phyloP scores from a whole-genome alignment of 2,888 invertebrate genomes.

The Caenorhabditis wallacei region DNA sequence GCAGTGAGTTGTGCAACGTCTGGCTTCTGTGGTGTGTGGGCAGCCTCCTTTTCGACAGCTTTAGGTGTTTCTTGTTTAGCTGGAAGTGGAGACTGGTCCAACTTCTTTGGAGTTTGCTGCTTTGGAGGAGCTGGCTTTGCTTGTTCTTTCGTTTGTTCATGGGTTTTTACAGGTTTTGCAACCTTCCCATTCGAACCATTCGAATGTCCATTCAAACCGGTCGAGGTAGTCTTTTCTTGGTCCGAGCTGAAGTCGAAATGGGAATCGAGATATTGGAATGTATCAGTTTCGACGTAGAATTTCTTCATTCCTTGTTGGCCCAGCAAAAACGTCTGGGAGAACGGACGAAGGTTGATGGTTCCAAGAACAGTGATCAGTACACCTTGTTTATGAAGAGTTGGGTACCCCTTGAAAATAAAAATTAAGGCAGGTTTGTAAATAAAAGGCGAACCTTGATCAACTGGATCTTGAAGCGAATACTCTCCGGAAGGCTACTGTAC shows the following conservation, averaged over 20 bases:
- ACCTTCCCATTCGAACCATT: slow-evolving; percentile 46
- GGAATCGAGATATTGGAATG: slow-evolving; percentile 66
- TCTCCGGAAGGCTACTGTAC: slow-evolving; percentile 48
- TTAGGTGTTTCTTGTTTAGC: slow-evolving; percentile 43
- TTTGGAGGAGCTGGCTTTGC: slow-evolving; percentile 22
- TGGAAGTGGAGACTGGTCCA: slow-evolving; percentile 12
- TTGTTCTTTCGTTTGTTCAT: slow-evolving; percentile 21
- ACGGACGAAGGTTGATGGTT: slow-evolving; percentile 65
- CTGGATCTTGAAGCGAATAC: slow-evolving; percentile 61
- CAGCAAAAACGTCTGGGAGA: slow-evolving; percentile 72
- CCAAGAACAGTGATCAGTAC: slow-evolving; percentile 66
- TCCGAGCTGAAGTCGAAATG: slow-evolving; percentile 39
- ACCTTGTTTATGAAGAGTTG: slow-evolving; percentile 57
- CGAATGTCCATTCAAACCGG: slow-evolving; percentile 36
- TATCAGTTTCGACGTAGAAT: slow-evolving; percentile 72
- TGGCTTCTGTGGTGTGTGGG: slow-evolving; percentile 29
- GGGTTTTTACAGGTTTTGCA: slow-evolving; percentile 19
- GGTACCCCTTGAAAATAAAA: slow-evolving; percentile 40
- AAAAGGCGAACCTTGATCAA: slow-evolving; percentile 54
- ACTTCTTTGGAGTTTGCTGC: slow-evolving; percentile 51
- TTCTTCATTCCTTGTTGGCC: slow-evolving; percentile 72
- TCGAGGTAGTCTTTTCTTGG: neutral
- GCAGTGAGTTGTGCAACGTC: neutral
- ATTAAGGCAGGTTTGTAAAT: neutral
- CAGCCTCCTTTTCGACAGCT: slow-evolving; percentile 28